Base-by-base conservation (phyloP, 2,797 vertebrate species). In the Nasua narica region DNA sequence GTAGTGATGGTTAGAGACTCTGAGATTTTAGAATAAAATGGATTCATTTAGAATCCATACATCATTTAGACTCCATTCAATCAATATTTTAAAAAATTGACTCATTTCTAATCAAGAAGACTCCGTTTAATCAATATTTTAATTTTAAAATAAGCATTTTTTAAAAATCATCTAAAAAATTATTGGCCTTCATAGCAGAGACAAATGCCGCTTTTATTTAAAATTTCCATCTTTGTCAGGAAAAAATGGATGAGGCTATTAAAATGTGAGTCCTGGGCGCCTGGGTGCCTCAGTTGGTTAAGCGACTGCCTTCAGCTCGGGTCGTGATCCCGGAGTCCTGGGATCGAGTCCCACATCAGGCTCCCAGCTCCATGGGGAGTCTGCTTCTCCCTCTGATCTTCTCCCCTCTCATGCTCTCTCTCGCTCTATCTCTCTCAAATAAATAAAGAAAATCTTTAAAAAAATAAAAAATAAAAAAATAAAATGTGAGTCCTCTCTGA, bases 151-250 rank as follows among this genome's bases (percentile, higher is more conserved):
- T 4, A 67, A 16, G 23, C 3, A 82, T 78, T 87, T 86, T 91
- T 46, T 46, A 32, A 62, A 4, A 43, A 83, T 79, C 21, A 76
- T 37, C 81, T 65, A 18, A 50, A 77, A 82, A 65, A 83, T 32
- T 74, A 8, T 54, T 81, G 87, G 29, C 8, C 92, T 81, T 89
- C 21, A 52, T 35, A 90, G 18, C 52, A 83, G 65, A 81, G 43
- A 92, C 25, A 84, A 94, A 69, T 52, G 48, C 9, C 85, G 35
- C 60, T 46, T 78, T 96, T 92, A 72, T 87, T 96, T 81, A 48
- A 77, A 95, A 90, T 56, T 92, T 96, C 74, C 23, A 21, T 69
- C 43, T 91, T 32, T 76, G 40, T 70, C 35, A 90, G 76, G 76
- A 58, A 94, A 94, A 90, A 82, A 85, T 72, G 19, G 25, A 37